Evolutionary conservation across 2,888 invertebrate species (phyloP), one percentile per base, ranked within the genome.

Genomic region (Gymnoscelis rufifasciata): DNA sequence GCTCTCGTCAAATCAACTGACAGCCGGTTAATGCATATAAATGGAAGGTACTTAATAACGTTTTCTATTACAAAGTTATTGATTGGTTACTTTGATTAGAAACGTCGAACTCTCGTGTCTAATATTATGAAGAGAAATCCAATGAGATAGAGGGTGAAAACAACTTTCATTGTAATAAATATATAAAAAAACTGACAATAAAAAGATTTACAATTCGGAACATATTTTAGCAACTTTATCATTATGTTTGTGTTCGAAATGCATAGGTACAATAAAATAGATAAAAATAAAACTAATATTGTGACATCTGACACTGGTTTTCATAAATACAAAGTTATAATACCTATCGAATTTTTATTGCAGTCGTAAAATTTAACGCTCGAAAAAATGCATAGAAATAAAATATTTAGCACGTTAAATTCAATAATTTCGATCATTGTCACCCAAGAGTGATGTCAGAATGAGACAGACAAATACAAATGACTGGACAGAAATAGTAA

Each of bases 391-490:
- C 56, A 58, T 47, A 14, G 48, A 45, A 42, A 45, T 42, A 49
- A 50, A 44, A 47, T 37, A 37, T 40, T 37, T 38, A 47, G 39
- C 24, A 28, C 42, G 61, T 66, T 67, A 76, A 74, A 74, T 69
- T 68, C 57, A 70, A 78, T 75, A 78, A 78, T 74, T 78, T 78
- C 66, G 80, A 75, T 80, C 83, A 65, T 78, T 84, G 84, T 83
- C 83, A 62, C 77, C 65, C 60, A 38, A 65, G 78, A 77, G 71
- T 81, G 84, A 84, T 78, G 81, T 81, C 80, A 60, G 67, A 59
- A 54, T 37, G 63, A 60, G 70, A 70, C 74, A 62, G 68, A 71
- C 74, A 71, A 72, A 75, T 74, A 38, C 35, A 42, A 42, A 47
- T 47, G 43, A 45, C 73, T 69, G 69, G 65, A 64, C 75, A 67